Conservation (phyloP, 2,797 vertebrate genomes). For the Lophius americanus region DNA sequence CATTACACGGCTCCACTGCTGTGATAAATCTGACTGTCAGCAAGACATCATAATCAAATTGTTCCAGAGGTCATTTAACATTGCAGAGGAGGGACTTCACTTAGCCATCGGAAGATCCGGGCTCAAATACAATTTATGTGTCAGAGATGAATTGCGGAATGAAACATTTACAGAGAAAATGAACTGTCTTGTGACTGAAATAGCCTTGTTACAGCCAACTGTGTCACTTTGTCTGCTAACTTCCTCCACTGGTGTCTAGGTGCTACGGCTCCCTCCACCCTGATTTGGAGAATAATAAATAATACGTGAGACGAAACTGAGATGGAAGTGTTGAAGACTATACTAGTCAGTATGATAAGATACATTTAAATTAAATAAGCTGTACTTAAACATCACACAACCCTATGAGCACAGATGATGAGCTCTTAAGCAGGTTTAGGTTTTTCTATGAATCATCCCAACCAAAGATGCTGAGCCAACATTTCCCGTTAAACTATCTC, state of each 20-base stretch:
- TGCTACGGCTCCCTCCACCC: slow-evolving; percentile 23
- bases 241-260: slow-evolving; percentile 62
- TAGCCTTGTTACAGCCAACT: slow-evolving; percentile 75
- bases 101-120: slow-evolving; percentile 75
- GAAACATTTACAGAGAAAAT: slow-evolving; percentile 82
- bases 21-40: slow-evolving; percentile 85
- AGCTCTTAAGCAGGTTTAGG: too few relatives aligned
- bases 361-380: background rate
- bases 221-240: slow-evolving; percentile 78
- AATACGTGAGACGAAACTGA: slow-evolving; percentile 40
- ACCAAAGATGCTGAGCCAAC: too few relatives aligned
- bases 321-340: slow-evolving; percentile 2
- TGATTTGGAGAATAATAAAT: slow-evolving; percentile 52
- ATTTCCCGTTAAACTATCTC: too few relatives aligned
- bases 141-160: slow-evolving; percentile 83
- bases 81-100: slow-evolving; percentile 80
- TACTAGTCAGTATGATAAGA: background rate
- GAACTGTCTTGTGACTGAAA: slow-evolving; percentile 76
- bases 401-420: too few relatives aligned
- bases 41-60: slow-evolving; percentile 86
- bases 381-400: too few relatives aligned
- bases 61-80: slow-evolving; percentile 88
- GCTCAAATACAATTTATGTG: slow-evolving; percentile 84
- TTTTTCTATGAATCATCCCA: too few relatives aligned
- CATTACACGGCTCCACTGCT: slow-evolving; percentile 76